Base-by-base conservation (phyloP, 2,797 vertebrate species). In the Hipposideros larvatus region DNA sequence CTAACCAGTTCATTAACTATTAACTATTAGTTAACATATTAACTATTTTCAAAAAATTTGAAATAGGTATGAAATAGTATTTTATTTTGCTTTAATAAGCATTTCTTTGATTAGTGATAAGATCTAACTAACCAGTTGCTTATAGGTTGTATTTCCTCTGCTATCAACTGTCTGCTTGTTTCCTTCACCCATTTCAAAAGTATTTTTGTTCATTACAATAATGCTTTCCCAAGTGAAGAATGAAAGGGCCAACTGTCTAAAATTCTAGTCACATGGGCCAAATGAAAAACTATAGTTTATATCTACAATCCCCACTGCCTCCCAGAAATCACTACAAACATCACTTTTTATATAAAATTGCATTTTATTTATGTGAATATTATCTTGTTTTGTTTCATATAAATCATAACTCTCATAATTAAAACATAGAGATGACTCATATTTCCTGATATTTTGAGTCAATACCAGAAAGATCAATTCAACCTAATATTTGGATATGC, bases 201-300 rank as follows among this genome's bases (percentile, higher is more conserved):
- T 63, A 63, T 70, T 86, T 90, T 78, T 94, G 21, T 61, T 94
- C 80, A 55, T 71, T 55, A 91, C 31, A 90, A 53, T 57, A 85
- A 92, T 79, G n/a, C 89, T 15, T 73, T 86, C 55, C 26, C 43
- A 94, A 79, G 13, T 51, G 22, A 94, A 79, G 28, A 94, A 55
- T 55, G 70, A 79, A 90, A 80, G 31, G n/a, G 57, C 18, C 53
- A 68, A 61, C 14, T 61, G 55, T 65, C 82, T 95, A 87, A 86
- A 91, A 55, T 73, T 95, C 46, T 79, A 71, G 55, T 37, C 80
- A 94, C 24, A 19, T 31, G 14, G 18, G 43, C 55, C 80, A 94
- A 91, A 86, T 4, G 18, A 86, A 91, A 94, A 55, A 79, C 11
- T 74, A 91, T 34, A 53, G 59, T 74, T 75, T 63, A 34, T 90